Percentiles rank a stretch among this genome's conserved stretches.
phyloP scores from a whole-genome alignment of 2,888 invertebrate genomes.

The Polydrusus pterygomalis region DNA sequence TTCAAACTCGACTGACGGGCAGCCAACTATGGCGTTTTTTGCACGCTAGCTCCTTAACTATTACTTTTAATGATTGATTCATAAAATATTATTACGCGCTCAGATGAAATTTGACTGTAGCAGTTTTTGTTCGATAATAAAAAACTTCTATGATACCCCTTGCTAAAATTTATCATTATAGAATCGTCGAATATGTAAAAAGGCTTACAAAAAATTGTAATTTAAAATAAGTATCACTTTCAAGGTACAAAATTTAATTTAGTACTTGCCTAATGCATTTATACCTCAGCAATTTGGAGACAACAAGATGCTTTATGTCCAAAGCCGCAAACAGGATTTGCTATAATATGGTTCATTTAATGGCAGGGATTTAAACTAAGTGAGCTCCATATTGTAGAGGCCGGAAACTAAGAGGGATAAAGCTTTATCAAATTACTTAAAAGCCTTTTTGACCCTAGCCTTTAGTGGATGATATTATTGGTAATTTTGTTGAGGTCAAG shows the following conservation, averaged over 20 bases:
- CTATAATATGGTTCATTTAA: slow-evolving; percentile 45
- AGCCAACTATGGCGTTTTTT: too few relatives aligned
- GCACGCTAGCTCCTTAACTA: too few relatives aligned
- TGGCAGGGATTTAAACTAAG: slow-evolving; percentile 23
- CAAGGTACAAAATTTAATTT: not conserved
- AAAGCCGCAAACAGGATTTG: slow-evolving; percentile 48
- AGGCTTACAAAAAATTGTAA: not conserved
- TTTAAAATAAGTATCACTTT: not conserved
- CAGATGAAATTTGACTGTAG: too few relatives aligned
- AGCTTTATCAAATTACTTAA: slow-evolving; percentile 19
- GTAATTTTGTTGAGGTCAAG: not conserved
- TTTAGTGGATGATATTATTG: not conserved
- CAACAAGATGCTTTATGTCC: slow-evolving; percentile 52
- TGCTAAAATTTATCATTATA: too few relatives aligned
- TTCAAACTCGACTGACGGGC: too few relatives aligned
- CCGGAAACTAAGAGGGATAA: slow-evolving; percentile 14
- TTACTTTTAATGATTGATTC: too few relatives aligned
- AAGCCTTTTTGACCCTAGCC: slow-evolving; percentile 12
- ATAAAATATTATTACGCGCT: too few relatives aligned
- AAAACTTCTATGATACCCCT: too few relatives aligned
- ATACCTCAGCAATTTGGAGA: slow-evolving; percentile 50
- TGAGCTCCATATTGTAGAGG: slow-evolving; percentile 13
- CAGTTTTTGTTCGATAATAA: too few relatives aligned
- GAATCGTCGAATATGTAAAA: too few relatives aligned
- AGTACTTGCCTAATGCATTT: slow-evolving; percentile 39